Percentiles rank a stretch among this genome's conserved stretches.
Conservation (phyloP, 2,888 invertebrate species). For the Diarsia brunnea region DNA sequence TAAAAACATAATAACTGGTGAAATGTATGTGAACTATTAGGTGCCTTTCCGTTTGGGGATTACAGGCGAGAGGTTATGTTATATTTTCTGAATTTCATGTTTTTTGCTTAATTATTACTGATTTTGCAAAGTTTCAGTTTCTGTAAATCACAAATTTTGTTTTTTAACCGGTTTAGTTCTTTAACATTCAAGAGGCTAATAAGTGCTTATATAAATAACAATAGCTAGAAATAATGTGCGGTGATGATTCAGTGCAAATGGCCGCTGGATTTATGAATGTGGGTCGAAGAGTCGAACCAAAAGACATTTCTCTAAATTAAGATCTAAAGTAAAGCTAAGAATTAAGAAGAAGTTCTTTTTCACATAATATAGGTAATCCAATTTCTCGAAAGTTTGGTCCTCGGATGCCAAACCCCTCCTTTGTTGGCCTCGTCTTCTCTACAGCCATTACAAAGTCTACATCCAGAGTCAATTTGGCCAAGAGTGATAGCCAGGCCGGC, state of each 20-base stretch:
- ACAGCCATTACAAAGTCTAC: constrained; percentile 56
- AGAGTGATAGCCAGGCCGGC: constrained; percentile 80
- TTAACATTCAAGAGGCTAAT: neutral
- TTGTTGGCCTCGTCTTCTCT: constrained; percentile 18
- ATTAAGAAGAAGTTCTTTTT: too few species aligned
- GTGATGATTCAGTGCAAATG: too few species aligned
- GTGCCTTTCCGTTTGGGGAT: neutral
- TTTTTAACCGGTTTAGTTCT: neutral
- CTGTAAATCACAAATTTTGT: neutral
- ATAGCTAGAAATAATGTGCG: neutral
- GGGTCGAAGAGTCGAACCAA: neutral
- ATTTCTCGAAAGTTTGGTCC: too few species aligned
- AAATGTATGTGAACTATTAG: too few species aligned
- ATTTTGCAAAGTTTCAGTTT: neutral
- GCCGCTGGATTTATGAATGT: too few species aligned
- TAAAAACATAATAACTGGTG: too few species aligned
- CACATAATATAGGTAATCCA: too few species aligned
- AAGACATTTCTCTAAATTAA: neutral
- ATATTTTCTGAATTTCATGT: neutral
- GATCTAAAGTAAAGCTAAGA: too few species aligned
- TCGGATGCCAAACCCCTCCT: too few species aligned
- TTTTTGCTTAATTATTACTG: neutral
- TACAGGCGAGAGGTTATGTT: neutral
- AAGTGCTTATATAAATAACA: neutral
- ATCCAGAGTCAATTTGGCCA: constrained; percentile 79